Percentiles rank a stretch among this genome's conserved stretches.
Conservation (phyloP, 2,797 vertebrate genomes). For the Hypotaenidia philippensis region DNA sequence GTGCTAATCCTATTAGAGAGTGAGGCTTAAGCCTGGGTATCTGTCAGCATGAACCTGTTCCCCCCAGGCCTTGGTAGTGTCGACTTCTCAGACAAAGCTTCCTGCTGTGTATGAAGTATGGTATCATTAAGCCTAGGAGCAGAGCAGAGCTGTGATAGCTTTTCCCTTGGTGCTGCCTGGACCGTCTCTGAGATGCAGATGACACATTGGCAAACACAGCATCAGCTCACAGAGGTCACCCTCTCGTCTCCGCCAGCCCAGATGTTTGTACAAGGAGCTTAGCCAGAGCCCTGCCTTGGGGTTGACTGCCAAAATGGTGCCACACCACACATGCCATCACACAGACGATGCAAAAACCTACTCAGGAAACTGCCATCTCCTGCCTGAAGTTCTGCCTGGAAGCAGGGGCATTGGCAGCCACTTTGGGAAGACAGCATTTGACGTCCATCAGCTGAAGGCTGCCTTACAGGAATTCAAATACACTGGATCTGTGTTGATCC, state of each 20-base stretch:
- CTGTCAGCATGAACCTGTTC: neutral
- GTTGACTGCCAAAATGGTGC: neutral
- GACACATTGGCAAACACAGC: neutral
- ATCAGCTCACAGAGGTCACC: fast-evolving
- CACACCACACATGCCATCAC: neutral
- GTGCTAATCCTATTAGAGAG: neutral
- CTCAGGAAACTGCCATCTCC: neutral
- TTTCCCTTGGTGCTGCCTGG: neutral
- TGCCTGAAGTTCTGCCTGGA: neutral
- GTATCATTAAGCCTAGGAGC: neutral
- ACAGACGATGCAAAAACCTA: neutral
- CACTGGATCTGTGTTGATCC: neutral
- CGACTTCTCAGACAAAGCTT: neutral
- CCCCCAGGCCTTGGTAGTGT: neutral
- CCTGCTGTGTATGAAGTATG: neutral
- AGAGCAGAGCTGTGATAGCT: neutral
- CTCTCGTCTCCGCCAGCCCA: fast-evolving
- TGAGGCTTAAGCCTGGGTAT: neutral
- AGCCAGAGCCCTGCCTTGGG: neutral
- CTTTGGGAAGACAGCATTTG: neutral
- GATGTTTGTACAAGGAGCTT: neutral
- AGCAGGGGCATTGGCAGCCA: fast-evolving
- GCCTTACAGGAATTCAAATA: neutral
- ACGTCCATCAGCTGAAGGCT: neutral
- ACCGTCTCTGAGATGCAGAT: fast-evolving